Evolutionary conservation across 2,113 vertebrate genomes (phyloP).

Genomic region (Dasyornis broadbenti): DNA sequence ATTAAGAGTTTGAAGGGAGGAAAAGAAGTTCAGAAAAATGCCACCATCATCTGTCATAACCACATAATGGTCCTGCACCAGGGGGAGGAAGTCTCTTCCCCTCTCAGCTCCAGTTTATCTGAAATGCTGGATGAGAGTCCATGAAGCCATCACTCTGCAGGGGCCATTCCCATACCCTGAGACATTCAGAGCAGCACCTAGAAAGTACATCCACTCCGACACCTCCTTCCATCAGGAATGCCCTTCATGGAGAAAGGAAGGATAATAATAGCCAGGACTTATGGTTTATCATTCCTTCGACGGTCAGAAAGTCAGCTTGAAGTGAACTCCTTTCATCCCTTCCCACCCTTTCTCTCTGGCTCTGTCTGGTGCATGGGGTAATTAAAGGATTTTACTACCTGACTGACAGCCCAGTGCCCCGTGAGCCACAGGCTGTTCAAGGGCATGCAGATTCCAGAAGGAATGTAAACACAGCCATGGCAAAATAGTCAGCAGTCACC

Average conservation of each 20-base stretch:
- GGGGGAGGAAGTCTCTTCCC: not conserved
- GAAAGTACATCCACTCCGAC: not conserved
- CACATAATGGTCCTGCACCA: not conserved
- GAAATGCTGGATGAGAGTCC: not conserved
- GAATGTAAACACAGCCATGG: not conserved
- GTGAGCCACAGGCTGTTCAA: not conserved
- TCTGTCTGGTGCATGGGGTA: not conserved
- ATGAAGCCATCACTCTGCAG: not conserved
- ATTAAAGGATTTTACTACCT: conserved; percentile 20
- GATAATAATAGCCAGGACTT: not conserved
- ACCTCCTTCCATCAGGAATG: not conserved
- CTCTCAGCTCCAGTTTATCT: not conserved
- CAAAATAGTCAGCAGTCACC: not conserved
- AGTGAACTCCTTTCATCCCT: not conserved
- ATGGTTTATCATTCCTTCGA: not conserved
- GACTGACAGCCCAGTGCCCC: not conserved
- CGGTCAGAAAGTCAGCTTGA: not conserved
- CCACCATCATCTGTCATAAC: not conserved
- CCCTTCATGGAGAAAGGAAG: not conserved
- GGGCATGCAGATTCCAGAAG: not conserved
- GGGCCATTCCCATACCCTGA: not conserved
- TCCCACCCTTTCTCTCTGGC: not conserved
- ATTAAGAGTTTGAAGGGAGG: not conserved
- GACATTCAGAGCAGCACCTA: not conserved
- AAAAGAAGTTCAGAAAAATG: not conserved